Conservation (phyloP, 2,797 vertebrate species). For the Salarias fasciatus region DNA sequence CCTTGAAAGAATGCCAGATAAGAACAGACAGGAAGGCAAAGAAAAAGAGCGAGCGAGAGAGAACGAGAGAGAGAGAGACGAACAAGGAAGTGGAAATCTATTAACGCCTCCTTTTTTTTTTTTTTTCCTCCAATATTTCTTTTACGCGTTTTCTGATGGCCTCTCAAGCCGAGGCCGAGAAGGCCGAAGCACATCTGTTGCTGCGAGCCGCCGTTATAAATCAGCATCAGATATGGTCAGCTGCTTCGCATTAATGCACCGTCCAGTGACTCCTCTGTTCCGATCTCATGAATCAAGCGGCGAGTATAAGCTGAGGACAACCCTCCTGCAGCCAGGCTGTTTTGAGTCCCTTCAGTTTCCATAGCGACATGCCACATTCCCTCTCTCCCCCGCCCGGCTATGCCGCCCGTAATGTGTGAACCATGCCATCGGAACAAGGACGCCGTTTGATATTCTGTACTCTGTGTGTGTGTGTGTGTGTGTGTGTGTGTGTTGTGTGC, state of each 20-base stretch:
- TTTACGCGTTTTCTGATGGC: slow-evolving; percentile 15
- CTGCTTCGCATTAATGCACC: slow-evolving; percentile 57
- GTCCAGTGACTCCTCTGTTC: slow-evolving; percentile 41
- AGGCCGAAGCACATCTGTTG: slow-evolving; percentile 53
- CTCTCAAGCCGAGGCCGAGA: slow-evolving; percentile 18
- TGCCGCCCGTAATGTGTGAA: slow-evolving; percentile 43
- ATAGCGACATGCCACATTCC: slow-evolving; percentile 42
- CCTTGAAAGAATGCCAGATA: slow-evolving; percentile 42
- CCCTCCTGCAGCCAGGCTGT: slow-evolving; percentile 48
- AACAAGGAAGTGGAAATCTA: slow-evolving; percentile 1
- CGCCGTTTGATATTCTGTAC: slow-evolving; percentile 20
- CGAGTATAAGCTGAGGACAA: slow-evolving; percentile 35
- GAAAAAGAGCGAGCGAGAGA: not conserved
- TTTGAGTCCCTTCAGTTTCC: slow-evolving; percentile 60
- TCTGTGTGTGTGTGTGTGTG: slow-evolving; percentile 23
- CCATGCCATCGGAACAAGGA: slow-evolving; percentile 23
- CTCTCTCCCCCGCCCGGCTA: slow-evolving; percentile 16
- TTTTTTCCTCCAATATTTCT: not conserved
- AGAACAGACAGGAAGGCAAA: slow-evolving; percentile 25
- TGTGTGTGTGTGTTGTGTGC: slow-evolving; percentile 3
- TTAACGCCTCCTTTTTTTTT: slow-evolving; percentile 2
- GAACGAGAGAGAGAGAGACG: not conserved
- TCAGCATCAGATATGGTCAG: slow-evolving; percentile 51
- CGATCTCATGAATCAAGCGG: slow-evolving; percentile 49
- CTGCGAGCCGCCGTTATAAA: slow-evolving; percentile 32